Conservation (phyloP, 1,140 invertebrate species). For the Diorhabda elongata region DNA sequence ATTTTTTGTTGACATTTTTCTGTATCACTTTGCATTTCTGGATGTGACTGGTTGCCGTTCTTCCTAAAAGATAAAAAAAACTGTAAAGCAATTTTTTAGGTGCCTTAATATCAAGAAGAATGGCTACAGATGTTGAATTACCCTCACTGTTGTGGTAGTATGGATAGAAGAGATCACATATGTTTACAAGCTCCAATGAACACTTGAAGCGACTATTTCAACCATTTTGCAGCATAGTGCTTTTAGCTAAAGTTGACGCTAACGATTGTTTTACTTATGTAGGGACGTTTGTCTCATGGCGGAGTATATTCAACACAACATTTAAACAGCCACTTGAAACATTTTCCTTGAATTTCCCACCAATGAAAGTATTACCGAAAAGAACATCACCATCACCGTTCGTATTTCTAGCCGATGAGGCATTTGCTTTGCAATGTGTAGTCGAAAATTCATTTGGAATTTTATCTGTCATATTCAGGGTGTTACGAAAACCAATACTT, state of each 20-base stretch:
- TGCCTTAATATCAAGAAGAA: constrained; percentile 3
- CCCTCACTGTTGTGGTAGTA: constrained; percentile 46
- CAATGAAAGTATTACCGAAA: background rate
- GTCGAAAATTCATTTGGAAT: background rate
- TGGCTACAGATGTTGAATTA: constrained; percentile 41
- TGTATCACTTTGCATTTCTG: constrained; percentile 13
- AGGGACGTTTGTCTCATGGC: constrained; percentile 6
- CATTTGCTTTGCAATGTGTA: background rate
- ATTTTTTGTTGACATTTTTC: constrained; percentile 16
- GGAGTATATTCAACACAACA: constrained; percentile 5
- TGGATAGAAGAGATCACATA: constrained; percentile 46
- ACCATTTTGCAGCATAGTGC: constrained; percentile 13
- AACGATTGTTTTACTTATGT: constrained; percentile 13
- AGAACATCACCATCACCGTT: background rate
- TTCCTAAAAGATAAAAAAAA: constrained; percentile 19
- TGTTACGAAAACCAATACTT: constrained; percentile 14
- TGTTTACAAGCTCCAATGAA: constrained; percentile 18
- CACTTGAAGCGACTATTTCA: constrained; percentile 24
- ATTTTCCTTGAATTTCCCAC: background rate
- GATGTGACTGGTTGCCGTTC: constrained; percentile 10
- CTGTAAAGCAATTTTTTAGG: constrained; percentile 7
- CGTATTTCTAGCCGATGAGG: background rate
- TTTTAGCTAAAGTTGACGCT: background rate
- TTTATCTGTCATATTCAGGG: constrained; percentile 5
- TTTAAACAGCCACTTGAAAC: constrained; percentile 1